phyloP scores from a whole-genome alignment of 2,113 vertebrate genomes.

The Proteles cristata region DNA sequence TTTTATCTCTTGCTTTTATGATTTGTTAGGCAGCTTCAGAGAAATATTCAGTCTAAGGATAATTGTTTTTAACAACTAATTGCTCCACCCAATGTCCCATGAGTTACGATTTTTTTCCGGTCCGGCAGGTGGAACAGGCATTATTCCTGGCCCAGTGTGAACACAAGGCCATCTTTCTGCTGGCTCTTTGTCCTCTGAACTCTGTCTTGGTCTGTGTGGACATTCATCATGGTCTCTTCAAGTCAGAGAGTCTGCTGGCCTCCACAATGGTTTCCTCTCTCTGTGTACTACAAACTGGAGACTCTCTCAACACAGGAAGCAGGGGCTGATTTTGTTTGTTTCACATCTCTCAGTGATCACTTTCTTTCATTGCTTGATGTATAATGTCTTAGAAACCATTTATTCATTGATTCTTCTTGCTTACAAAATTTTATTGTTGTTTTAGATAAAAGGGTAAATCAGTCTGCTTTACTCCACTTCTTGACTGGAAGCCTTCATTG shows the following conservation, averaged over 20 bases:
- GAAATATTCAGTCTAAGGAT: neutral
- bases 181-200: neutral
- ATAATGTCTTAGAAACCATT: neutral
- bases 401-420: neutral
- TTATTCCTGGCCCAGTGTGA: neutral
- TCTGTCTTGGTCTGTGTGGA: neutral
- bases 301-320: neutral
- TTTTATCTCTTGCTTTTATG: neutral
- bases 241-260: neutral
- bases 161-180: neutral
- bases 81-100: neutral
- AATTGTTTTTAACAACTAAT: neutral
- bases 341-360: neutral
- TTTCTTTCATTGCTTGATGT: neutral
- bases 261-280: neutral
- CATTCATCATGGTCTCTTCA: neutral
- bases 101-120: neutral
- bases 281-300: neutral
- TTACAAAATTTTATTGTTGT: neutral
- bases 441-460: neutral
- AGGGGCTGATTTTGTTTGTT: neutral
- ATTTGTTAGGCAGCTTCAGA: neutral
- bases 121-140: neutral
- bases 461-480: neutral
- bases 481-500: neutral